Conservation (phyloP, 2,888 invertebrate genomes). For the Antheraea assamensis region DNA sequence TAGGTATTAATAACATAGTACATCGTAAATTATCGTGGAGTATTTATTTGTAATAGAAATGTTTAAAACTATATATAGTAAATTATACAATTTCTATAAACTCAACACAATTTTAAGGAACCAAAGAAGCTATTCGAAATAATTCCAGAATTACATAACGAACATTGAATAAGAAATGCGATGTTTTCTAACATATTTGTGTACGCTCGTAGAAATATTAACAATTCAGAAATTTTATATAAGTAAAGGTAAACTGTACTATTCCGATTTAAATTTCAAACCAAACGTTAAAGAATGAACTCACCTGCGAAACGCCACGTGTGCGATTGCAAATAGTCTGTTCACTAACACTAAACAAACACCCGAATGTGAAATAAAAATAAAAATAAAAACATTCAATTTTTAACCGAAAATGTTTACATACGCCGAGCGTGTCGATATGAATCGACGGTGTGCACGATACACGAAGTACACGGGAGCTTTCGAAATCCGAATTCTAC, state of each 20-base stretch:
- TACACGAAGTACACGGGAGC: slow-evolving; percentile 2
- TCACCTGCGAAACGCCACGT: slow-evolving; percentile 53
- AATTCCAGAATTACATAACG: not conserved
- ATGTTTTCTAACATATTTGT: not conserved
- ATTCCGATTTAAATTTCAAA: slow-evolving; percentile 13
- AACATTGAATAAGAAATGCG: not conserved
- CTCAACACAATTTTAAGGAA: not conserved
- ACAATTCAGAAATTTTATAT: not conserved
- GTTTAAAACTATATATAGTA: not conserved
- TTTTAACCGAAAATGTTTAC: slow-evolving; percentile 26
- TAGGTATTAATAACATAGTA: not conserved
- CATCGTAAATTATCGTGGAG: not conserved
- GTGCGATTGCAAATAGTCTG: slow-evolving; percentile 36
- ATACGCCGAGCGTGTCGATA: not conserved
- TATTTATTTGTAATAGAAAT: not conserved
- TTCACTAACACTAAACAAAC: slow-evolving; percentile 53
- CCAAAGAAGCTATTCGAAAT: not conserved
- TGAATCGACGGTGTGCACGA: not conserved
- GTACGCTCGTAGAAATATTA: not conserved
- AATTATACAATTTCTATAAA: not conserved
- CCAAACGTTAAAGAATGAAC: slow-evolving; percentile 28
- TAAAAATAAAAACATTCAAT: slow-evolving; percentile 25
- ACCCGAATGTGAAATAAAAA: slow-evolving; percentile 28
- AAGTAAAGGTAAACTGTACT: not conserved
- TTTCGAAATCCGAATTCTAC: slow-evolving; percentile 31